Evolutionary conservation across 2,888 invertebrate species (phyloP).

Genomic region (Callyntrura sp.): DNA sequence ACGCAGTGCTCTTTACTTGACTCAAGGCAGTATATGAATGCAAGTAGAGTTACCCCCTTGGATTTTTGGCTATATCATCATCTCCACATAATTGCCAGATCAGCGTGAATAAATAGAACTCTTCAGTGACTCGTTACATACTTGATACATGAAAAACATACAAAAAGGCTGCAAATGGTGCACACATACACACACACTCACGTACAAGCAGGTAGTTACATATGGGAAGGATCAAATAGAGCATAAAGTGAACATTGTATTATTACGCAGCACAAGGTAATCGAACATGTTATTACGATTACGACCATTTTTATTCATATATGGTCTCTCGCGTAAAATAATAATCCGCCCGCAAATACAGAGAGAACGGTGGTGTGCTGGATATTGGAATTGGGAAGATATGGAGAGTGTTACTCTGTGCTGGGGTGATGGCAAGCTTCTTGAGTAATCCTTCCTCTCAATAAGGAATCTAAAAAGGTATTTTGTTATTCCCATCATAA

Average conservation of each 20-base stretch:
- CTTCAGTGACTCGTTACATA: not conserved
- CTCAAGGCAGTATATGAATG: not conserved
- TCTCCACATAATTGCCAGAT: not conserved
- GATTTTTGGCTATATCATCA: not conserved
- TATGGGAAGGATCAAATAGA: not conserved
- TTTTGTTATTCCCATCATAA: not conserved
- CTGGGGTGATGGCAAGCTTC: too few relatives aligned
- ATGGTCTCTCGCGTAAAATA: not conserved
- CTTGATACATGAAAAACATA: too few relatives aligned
- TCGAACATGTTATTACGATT: not conserved
- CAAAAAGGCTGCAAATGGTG: too few relatives aligned
- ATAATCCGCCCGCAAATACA: too few relatives aligned
- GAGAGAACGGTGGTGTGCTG: too few relatives aligned
- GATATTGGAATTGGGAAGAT: too few relatives aligned
- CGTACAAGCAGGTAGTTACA: not conserved
- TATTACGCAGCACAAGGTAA: not conserved
- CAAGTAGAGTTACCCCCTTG: not conserved
- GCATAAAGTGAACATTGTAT: too few relatives aligned
- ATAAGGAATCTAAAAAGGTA: not conserved
- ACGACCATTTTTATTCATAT: not conserved
- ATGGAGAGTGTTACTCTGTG: too few relatives aligned
- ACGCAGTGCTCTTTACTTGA: not conserved
- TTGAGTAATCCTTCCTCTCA: too few relatives aligned
- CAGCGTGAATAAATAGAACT: conserved; percentile 37
- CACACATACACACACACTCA: too few relatives aligned